Evolutionary conservation across 2,888 invertebrate species (phyloP).

Genomic region (Crepidodera aurea): DNA sequence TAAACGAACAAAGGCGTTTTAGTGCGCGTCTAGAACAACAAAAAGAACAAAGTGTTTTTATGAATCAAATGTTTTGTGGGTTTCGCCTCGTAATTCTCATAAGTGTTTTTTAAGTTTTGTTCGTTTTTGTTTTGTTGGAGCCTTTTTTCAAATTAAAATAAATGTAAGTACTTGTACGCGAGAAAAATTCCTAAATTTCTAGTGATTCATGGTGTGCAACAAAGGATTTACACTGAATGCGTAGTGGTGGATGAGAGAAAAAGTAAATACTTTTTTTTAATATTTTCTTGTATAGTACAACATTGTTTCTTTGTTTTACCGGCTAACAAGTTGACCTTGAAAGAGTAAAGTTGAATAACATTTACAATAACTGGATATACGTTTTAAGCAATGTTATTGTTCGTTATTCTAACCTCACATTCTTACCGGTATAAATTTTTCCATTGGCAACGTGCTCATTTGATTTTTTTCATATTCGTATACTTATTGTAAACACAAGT

Average conservation of each 20-base stretch:
- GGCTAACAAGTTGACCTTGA: slow-evolving; percentile 22
- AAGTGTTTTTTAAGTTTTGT: slow-evolving; percentile 23
- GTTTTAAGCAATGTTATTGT: slow-evolving; percentile 17
- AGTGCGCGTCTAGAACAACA: slow-evolving; percentile 2
- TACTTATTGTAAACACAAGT: no score
- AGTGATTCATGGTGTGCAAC: slow-evolving; percentile 36
- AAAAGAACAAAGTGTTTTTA: slow-evolving; percentile 27
- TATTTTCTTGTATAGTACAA: slow-evolving; percentile 17
- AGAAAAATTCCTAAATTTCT: slow-evolving; percentile 22
- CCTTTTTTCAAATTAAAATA: slow-evolving; percentile 15
- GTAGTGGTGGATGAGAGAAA: slow-evolving; percentile 37
- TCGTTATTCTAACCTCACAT: slow-evolving; percentile 22
- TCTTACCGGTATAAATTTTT: slow-evolving; percentile 18
- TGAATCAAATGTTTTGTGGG: slow-evolving; percentile 27
- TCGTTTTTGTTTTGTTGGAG: slow-evolving; percentile 27
- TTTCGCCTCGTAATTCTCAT: slow-evolving; percentile 14
- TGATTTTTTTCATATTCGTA: no score
- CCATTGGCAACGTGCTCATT: slow-evolving; percentile 6
- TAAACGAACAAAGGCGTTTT: slow-evolving; percentile 9
- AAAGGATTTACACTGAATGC: slow-evolving; percentile 36
- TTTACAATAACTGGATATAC: slow-evolving; percentile 17
- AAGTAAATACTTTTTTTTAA: slow-evolving; percentile 39
- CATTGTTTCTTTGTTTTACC: slow-evolving; percentile 24
- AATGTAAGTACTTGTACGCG: slow-evolving; percentile 37
- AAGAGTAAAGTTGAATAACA: slow-evolving; percentile 29